Conservation (phyloP, 1,140 invertebrate species). For the Subanguina moxae region DNA sequence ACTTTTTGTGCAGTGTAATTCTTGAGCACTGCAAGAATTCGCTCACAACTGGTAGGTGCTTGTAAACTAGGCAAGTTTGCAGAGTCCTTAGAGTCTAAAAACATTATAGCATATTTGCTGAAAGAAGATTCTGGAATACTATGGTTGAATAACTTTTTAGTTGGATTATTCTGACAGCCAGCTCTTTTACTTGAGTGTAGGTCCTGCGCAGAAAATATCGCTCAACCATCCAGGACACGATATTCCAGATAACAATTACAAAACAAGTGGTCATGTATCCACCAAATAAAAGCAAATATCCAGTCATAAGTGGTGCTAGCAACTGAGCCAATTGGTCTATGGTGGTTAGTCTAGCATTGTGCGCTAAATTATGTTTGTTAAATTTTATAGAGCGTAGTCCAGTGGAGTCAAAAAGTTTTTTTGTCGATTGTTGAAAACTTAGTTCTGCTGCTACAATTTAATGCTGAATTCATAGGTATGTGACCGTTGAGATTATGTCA, state of each 20-base stretch:
- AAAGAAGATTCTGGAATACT: neutral
- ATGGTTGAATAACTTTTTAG: neutral
- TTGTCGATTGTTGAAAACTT: too few relatives aligned
- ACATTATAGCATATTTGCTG: neutral
- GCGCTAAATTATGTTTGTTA: too few relatives aligned
- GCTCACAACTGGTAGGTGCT: neutral
- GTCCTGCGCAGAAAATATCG: neutral
- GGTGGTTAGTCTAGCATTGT: conserved; percentile 7
- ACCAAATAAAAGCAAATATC: neutral
- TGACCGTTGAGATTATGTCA: too few relatives aligned
- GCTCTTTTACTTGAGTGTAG: conserved; percentile 2
- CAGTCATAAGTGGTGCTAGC: conserved; percentile 4
- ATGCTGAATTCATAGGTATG: too few relatives aligned
- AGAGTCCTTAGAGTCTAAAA: neutral
- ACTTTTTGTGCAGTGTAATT: conserved; percentile 10
- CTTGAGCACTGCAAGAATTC: neutral
- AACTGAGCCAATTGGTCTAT: neutral
- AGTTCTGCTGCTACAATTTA: too few relatives aligned
- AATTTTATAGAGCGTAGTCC: too few relatives aligned
- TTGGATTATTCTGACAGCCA: neutral
- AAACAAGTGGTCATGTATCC: conserved; percentile 2
- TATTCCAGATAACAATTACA: conserved; percentile 7
- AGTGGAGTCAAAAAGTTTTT: too few relatives aligned
- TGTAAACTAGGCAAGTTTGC: neutral
- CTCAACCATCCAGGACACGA: conserved; percentile 6